phyloP scores from a whole-genome alignment of 2,797 vertebrate genomes.

The Lutjanus campechanus region DNA sequence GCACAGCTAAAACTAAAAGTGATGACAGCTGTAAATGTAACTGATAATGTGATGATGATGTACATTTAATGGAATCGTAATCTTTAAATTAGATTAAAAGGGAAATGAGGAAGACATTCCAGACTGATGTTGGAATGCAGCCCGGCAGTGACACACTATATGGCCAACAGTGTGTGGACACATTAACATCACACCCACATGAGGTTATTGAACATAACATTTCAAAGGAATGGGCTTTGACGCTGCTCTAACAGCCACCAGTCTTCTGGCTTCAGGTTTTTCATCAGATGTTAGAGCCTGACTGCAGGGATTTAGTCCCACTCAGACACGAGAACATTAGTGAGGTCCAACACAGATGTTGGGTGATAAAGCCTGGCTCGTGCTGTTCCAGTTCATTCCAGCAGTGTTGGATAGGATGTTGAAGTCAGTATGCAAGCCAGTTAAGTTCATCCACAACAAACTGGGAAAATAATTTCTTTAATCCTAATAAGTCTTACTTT shows the following conservation, averaged over 20 bases:
- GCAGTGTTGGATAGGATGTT: neutral
- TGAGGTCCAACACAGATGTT: too few species aligned
- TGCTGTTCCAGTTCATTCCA: neutral
- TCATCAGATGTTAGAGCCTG: neutral
- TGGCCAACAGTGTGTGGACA: neutral
- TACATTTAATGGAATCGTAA: neutral
- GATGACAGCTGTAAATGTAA: neutral
- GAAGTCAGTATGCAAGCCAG: neutral
- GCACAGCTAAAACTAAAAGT: constrained; percentile 8
- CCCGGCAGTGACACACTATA: neutral
- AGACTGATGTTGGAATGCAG: neutral
- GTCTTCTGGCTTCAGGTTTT: neutral
- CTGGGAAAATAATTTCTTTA: neutral
- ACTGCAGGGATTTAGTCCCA: neutral
- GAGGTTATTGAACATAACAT: neutral
- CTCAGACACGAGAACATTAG: too few species aligned
- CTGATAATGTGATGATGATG: constrained; percentile 6
- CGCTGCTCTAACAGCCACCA: neutral
- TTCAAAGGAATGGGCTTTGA: neutral
- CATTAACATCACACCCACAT: neutral
- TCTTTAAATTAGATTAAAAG: neutral
- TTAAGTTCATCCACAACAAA: neutral
- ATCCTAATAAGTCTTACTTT: neutral
- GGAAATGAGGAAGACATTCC: constrained; percentile 1
- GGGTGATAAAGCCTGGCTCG: neutral